phyloP scores from a whole-genome alignment of 1,140 invertebrate genomes.

The Cydia fagiglandana region DNA sequence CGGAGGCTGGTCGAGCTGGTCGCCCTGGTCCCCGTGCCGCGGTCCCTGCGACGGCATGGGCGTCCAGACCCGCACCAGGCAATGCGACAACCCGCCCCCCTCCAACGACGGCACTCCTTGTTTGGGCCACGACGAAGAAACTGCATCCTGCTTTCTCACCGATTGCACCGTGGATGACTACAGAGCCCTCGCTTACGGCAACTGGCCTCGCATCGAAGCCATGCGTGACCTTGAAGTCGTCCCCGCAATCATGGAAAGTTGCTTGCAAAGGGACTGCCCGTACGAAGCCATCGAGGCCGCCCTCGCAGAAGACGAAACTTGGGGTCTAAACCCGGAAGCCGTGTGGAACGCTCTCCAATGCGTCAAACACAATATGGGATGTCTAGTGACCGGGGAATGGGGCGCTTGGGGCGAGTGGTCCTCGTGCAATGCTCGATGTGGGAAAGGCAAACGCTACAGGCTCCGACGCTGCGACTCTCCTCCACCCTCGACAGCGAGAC shows the following conservation, averaged over 20 bases:
- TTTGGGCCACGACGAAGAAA: slow-evolving; percentile 56
- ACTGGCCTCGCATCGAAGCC: slow-evolving; percentile 52
- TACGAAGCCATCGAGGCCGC: slow-evolving; percentile 61
- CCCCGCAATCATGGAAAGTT: slow-evolving; percentile 61
- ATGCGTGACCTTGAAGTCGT: slow-evolving; percentile 60
- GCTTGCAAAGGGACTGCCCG: slow-evolving; percentile 62
- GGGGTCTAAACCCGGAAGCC: slow-evolving; percentile 63
- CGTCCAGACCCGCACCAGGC: slow-evolving; percentile 53
- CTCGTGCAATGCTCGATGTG: slow-evolving; percentile 64
- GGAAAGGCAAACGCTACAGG: slow-evolving; percentile 60
- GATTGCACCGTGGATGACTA: slow-evolving; percentile 64
- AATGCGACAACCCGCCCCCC: slow-evolving; percentile 62
- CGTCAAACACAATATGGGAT: slow-evolving; percentile 67
- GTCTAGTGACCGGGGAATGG: slow-evolving; percentile 63
- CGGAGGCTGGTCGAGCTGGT: slow-evolving; percentile 67
- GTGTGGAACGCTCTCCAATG: slow-evolving; percentile 69
- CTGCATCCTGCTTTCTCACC: slow-evolving; percentile 56
- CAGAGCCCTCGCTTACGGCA: slow-evolving; percentile 49
- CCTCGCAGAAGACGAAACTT: slow-evolving; percentile 60
- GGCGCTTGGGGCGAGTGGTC: slow-evolving; percentile 66
- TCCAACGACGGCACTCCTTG: slow-evolving; percentile 62
- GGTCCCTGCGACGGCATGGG: slow-evolving; percentile 62
- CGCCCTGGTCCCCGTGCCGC: slow-evolving; percentile 58
- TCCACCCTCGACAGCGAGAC: slow-evolving; percentile 52
- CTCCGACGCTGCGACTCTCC: slow-evolving; percentile 62